Conservation (phyloP, 2,113 vertebrate species). For the Scartelaos histophorus region DNA sequence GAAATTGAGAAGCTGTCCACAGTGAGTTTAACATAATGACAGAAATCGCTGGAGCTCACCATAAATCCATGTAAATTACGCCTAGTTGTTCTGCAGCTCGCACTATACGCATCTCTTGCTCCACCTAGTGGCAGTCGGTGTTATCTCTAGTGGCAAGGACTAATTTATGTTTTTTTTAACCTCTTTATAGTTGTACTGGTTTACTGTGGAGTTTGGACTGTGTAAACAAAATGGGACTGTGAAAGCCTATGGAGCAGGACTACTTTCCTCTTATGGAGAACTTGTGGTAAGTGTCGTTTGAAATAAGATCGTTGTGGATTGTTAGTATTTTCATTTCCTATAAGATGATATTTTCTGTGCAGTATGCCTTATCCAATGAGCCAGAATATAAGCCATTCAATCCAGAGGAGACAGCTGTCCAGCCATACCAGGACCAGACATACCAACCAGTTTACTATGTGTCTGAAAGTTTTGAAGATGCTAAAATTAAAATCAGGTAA, state of each 20-base stretch:
- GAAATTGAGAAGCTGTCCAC: conserved; percentile 87
- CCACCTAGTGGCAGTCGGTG: conserved; percentile 58
- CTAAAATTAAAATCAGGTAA: conserved; percentile 80
- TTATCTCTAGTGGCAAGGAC: not conserved
- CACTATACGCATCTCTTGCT: not conserved
- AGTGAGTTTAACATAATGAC: conserved; percentile 59
- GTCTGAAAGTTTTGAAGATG: conserved; percentile 85
- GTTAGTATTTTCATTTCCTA: not conserved
- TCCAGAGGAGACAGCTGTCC: conserved; percentile 77
- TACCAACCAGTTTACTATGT: conserved; percentile 86
- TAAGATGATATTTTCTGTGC: conserved; percentile 11
- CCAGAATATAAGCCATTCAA: conserved; percentile 80
- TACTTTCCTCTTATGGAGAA: conserved; percentile 83
- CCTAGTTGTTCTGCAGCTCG: not conserved
- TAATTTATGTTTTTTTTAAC: not conserved
- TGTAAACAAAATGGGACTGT: conserved; percentile 79
- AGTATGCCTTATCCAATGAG: conserved; percentile 83
- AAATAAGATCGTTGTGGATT: not conserved
- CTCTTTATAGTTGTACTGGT: conserved; percentile 83
- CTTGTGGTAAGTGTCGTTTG: conserved; percentile 69
- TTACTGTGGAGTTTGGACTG: conserved; percentile 83
- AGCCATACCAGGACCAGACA: conserved; percentile 81
- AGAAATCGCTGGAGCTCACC: not conserved
- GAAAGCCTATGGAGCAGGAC: conserved; percentile 81
- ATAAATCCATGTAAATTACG: not conserved